Evolutionary conservation across 2,113 vertebrate species (phyloP).

Genomic region (Vulpes lagopus): DNA sequence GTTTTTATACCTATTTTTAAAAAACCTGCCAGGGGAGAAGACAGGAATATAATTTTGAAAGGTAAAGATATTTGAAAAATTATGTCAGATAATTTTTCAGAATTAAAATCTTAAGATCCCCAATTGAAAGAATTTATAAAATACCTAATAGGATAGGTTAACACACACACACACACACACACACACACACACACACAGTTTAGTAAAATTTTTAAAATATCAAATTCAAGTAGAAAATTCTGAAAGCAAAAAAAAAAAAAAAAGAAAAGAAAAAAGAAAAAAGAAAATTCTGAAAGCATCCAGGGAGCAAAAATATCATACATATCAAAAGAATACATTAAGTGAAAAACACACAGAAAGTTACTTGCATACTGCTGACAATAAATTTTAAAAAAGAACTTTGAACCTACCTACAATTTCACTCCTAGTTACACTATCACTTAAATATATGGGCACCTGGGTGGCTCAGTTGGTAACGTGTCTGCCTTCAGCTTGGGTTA

Average conservation of each 20-base stretch:
- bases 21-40: neutral
- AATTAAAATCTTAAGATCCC: neutral
- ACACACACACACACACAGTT: neutral
- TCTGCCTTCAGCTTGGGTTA: too few relatives aligned
- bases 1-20: neutral
- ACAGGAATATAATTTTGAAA: neutral
- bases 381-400: neutral
- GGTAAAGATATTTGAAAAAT: neutral
- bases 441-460: neutral
- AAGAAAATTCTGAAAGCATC: neutral
- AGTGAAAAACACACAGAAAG: neutral
- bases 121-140: neutral
- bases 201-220: neutral
- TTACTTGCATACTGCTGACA: neutral
- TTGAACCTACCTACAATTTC: neutral
- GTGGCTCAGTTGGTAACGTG: too few relatives aligned
- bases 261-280: too few relatives aligned
- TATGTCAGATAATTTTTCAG: neutral
- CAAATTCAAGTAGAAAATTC: neutral
- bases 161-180: neutral
- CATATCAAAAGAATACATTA: neutral
- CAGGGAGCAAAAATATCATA: neutral
- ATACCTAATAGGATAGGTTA: neutral
- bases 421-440: neutral
- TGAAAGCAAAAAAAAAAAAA: neutral